Evolutionary conservation across 2,888 invertebrate species (phyloP), one percentile per base, ranked within the genome.

Genomic region (Drosophila tripunctata): DNA sequence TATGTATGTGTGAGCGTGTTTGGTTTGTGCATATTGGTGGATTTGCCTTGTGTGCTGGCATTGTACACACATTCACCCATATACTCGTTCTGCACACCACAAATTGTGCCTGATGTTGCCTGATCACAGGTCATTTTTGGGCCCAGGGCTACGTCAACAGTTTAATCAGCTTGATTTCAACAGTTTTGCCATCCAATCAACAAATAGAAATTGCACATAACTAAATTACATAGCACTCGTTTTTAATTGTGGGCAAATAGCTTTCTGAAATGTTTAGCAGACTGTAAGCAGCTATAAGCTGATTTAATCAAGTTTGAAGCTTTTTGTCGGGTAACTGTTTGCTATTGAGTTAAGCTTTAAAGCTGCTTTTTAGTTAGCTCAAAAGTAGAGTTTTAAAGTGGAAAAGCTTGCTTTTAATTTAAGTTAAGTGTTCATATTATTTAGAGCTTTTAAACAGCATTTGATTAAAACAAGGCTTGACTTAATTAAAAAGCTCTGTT

Each of bases 141-240:
- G n/a, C 22, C 54, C 41, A 56, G 71, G 43, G 55, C 33, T 38
- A n/a, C 33, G 21, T 19, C 36, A 55, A 52, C 47, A 36, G 6
- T 38, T 19, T 41, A 55, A 51, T 47, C 24, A 33, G 45, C 35
- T 54, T 50, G n/a, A 24, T 38, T 47, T 50, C 21, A 55, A 47
- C 22, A 51, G 24, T 4, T 24, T 48, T 33, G n/a, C n/a, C 3
- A 12, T 3, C 31, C 5, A 4, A 0, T 15, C n/a, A n/a, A n/a
- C 15, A 43, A 15, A 27, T 6, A 15, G 30, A 44, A 44, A 17
- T n/a, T 15, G 6, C 8, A 6, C 3, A 19, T 15, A 27, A n/a
- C 15, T 27, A 3, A 43, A 43, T 43, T 43, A 15, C 15, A 43
- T 15, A 10, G 15, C 27, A 43, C 15, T 43, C 10, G 27, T 27